Conservation (phyloP, 2,797 vertebrate genomes). For the Orientallactaga sibirica region DNA sequence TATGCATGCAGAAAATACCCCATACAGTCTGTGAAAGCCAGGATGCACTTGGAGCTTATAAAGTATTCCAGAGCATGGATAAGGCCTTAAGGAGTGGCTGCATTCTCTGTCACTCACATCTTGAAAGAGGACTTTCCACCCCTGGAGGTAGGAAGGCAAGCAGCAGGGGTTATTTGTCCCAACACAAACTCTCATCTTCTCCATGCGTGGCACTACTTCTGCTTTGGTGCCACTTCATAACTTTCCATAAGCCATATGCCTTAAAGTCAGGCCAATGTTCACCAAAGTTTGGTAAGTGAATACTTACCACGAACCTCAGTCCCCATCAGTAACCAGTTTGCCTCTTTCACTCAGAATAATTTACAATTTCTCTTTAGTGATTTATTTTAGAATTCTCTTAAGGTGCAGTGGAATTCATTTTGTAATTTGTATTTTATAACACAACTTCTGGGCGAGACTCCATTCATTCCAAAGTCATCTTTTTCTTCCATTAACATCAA, state of each 20-base stretch:
- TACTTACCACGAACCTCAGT: neutral
- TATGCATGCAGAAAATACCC: neutral
- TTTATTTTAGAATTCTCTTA: slow-evolving; percentile 44
- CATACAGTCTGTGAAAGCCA: neutral
- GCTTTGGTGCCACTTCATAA: neutral
- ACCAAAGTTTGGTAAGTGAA: neutral
- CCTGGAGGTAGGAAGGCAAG: neutral
- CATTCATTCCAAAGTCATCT: slow-evolving; percentile 37
- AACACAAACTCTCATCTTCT: accelerated
- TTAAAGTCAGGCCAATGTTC: neutral
- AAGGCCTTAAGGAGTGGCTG: neutral
- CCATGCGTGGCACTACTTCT: accelerated
- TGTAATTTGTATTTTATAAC: slow-evolving; percentile 63
- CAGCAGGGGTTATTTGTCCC: neutral
- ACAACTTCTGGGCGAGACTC: slow-evolving; percentile 1
- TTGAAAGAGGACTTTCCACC: neutral
- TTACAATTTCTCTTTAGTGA: slow-evolving; percentile 20
- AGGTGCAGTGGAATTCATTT: slow-evolving; percentile 58
- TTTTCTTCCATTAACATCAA: slow-evolving; percentile 61
- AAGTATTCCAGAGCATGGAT: neutral
- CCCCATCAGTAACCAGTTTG: neutral
- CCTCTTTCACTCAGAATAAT: neutral
- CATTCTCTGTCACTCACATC: neutral
- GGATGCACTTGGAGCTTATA: accelerated
- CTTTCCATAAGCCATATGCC: neutral